Percentiles rank a stretch among this genome's conserved stretches.
These are phyloP conservation scores for Theocolax elegans DNA, from an alignment of 1,140 invertebrate species.

Conservation along the genomic window DNA sequence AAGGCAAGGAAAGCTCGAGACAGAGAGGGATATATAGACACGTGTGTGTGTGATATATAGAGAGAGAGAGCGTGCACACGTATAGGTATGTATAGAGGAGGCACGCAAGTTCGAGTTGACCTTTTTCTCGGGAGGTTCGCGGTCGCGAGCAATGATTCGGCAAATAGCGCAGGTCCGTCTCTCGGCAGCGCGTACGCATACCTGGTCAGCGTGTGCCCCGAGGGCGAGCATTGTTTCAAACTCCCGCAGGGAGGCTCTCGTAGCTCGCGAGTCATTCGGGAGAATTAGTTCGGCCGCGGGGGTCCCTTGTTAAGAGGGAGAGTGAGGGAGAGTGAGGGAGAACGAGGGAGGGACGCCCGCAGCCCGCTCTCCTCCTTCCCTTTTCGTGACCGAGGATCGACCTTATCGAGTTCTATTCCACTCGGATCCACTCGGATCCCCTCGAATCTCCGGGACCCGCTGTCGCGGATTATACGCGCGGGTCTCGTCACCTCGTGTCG, in stretches of 20 bases:
- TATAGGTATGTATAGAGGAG: no score
- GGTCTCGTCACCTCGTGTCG: constrained; percentile 38
- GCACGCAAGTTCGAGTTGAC: no score
- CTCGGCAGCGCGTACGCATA: constrained; percentile 12
- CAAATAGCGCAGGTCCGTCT: constrained; percentile 35
- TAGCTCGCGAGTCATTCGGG: constrained; percentile 62
- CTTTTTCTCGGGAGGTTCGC: no score
- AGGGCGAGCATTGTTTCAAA: constrained; percentile 63
- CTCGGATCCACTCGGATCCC: no score
- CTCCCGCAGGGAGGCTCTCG: constrained; percentile 58
- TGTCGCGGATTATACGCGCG: neutral
- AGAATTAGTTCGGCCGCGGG: constrained; percentile 65
- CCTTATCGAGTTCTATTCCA: no score
- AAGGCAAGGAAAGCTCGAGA: no score
- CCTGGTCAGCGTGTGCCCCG: constrained; percentile 38
- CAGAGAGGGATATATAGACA: no score
- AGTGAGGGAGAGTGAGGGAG: neutral
- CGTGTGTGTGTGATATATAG: no score
- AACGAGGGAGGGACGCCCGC: neutral
- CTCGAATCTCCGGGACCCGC: no score
- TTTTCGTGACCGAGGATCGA: no score
- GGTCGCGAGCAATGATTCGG: constrained; percentile 45
- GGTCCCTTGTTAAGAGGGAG: constrained; percentile 62
- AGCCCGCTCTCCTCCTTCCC: constrained; percentile 16
- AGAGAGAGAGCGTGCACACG: no score